Percentiles rank a stretch among this genome's conserved stretches.
phyloP scores from a whole-genome alignment of 2,797 vertebrate species.

The Sebastes vulpes region DNA sequence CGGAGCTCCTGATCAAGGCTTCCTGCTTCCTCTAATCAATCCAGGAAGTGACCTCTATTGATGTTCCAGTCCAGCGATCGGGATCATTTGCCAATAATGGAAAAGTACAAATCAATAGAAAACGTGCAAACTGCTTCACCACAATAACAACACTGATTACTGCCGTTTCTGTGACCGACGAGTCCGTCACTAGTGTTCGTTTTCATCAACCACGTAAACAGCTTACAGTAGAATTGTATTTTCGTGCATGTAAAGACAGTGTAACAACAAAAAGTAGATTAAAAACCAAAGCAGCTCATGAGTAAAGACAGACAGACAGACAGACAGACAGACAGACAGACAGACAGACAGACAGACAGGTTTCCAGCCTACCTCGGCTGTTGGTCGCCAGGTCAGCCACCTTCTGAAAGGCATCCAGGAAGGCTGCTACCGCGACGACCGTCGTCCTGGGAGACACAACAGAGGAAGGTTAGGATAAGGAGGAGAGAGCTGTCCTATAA shows the following conservation, averaged over 20 bases:
- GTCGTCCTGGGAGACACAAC: constrained; percentile 85
- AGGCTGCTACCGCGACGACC: constrained; percentile 92
- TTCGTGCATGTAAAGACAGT: not conserved
- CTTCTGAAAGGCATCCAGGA: constrained; percentile 96
- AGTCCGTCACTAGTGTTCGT: not conserved
- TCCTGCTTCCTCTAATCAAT: constrained; percentile 14
- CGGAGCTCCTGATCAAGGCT: not conserved
- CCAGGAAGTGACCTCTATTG: constrained; percentile 12
- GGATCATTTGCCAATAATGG: constrained; percentile 33
- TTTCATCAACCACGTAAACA: not conserved
- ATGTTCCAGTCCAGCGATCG: not conserved
- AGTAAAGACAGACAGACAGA: not conserved
- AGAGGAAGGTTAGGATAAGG: not conserved
- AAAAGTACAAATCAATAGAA: constrained; percentile 22
- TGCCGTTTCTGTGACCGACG: too few relatives aligned
- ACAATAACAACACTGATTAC: not conserved
- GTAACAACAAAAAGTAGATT: not conserved
- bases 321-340: not conserved
- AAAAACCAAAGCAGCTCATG: not conserved
- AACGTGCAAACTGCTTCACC: not conserved
- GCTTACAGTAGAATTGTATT: not conserved
- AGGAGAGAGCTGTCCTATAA: not conserved
- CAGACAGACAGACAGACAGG: not conserved
- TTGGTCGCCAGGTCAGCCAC: constrained; percentile 95
- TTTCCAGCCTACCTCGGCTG: constrained; percentile 89